Base-by-base conservation (phyloP, 2,888 invertebrate species). In the Liodrosophila aerea region DNA sequence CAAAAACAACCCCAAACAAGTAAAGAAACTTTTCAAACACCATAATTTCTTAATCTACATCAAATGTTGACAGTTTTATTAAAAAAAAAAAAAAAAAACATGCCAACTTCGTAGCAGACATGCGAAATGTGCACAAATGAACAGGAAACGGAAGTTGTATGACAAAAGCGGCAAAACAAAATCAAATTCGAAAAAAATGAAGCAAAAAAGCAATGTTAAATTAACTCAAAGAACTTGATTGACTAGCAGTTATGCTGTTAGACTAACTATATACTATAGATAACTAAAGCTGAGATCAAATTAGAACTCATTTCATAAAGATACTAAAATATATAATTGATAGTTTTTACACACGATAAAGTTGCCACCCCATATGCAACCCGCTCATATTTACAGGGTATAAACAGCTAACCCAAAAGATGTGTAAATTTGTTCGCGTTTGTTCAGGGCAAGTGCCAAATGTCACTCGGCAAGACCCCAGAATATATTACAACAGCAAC, bases 41-140 rank as follows among this genome's bases (percentile, higher is more conserved):
- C 73, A 85, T 85, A 85, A 83, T 78, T 85, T 85, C 83, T 75
- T 85, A 82, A 78, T 85, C 85, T 78, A 85, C 83, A 78, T 78
- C 78, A 78, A 78, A 83, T 78, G 78, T 62, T 78, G 83, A 78
- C 78, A 85, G 83, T 82, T 85, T 82, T 75, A 75, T 78, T 82
- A 74, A 85, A 78, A 77, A 73, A 64, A 37, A 77, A 73, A 64
- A 37, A n/a, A 33, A 31, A n/a, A 11, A 34, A 3, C 29, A 37
- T 13, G 44, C 11, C 44, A 40, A 64, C 40, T 85, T 64, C 65
- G 47, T 45, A 66, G 43, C 65, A 73, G 69, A 69, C 74, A 77
- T 67, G 56, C 65, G 68, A 76, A 84, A 76, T 85, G 77, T 73
- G 85, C 78, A 77, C 82, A 83, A 83, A 85, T 86, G 78, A 82